Conservation (phyloP, 2,888 invertebrate genomes). For the Stomorhina lunata region DNA sequence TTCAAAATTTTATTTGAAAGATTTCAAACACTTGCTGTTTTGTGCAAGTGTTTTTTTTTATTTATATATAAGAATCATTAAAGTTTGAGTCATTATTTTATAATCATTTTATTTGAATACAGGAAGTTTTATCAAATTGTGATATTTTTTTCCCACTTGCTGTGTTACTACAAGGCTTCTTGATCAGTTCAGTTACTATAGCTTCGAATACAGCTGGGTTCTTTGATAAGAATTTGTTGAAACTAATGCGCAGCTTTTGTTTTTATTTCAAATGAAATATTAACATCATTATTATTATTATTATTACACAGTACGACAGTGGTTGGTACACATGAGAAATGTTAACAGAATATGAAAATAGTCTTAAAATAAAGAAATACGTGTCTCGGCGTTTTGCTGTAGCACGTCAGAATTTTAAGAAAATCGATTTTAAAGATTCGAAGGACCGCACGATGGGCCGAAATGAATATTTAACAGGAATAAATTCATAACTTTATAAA, state of each 20-base stretch:
- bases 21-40: slow-evolving; percentile 47
- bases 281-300: background rate
- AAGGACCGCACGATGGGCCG: too few species aligned
- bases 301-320: too few species aligned
- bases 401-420: too few species aligned
- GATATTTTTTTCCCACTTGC: background rate
- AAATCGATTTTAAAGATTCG: too few species aligned
- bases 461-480: too few species aligned
- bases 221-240: background rate
- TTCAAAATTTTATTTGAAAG: background rate
- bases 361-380: too few species aligned
- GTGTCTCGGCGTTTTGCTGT: too few species aligned
- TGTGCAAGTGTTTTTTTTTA: background rate
- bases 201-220: background rate
- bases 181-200: slow-evolving; percentile 12
- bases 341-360: too few species aligned
- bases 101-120: slow-evolving; percentile 29
- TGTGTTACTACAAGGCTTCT: background rate
- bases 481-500: too few species aligned
- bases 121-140: slow-evolving; percentile 46
- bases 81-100: slow-evolving; percentile 49
- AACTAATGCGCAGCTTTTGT: slow-evolving; percentile 6
- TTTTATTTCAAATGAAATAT: background rate
- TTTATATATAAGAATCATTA: background rate
- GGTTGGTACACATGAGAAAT: too few species aligned